Percentiles rank a stretch among this genome's conserved stretches.
Conservation (phyloP, 2,888 invertebrate genomes). For the Sarcophaga variegata region DNA sequence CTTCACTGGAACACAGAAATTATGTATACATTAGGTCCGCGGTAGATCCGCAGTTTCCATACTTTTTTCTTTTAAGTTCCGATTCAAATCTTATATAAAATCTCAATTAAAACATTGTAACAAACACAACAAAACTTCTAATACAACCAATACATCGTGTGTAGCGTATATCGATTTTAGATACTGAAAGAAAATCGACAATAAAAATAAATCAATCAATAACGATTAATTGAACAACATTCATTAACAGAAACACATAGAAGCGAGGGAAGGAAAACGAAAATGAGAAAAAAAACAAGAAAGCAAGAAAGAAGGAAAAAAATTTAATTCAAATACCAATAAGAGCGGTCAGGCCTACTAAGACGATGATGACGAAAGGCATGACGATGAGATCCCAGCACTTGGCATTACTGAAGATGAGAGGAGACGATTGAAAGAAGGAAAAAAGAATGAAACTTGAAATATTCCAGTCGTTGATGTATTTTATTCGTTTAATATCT, state of each 20-base stretch:
- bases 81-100: too few species aligned
- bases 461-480: conserved; percentile 37
- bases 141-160: background rate
- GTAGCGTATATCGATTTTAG: conserved; percentile 3
- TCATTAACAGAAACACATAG: conserved; percentile 31
- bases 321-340: conserved; percentile 51
- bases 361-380: conserved; percentile 23
- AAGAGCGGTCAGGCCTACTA: conserved; percentile 34
- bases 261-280: conserved; percentile 14
- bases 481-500: conserved; percentile 55
- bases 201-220: conserved; percentile 79
- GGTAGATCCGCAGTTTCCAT: too few species aligned
- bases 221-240: conserved; percentile 76
- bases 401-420: conserved; percentile 20
- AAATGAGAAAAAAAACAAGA: background rate
- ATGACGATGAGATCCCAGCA: conserved; percentile 46
- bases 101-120: background rate
- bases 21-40: too few species aligned
- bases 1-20: too few species aligned
- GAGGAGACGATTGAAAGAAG: conserved; percentile 54
- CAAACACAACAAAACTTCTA: background rate
- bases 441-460: conserved; percentile 58
- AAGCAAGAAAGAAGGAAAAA: conserved; percentile 27
- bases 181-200: conserved; percentile 49
- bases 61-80: too few species aligned